These are phyloP conservation scores for Formica exsecta DNA, from an alignment of 1,140 invertebrate genomes.

Conservation along the genomic window DNA sequence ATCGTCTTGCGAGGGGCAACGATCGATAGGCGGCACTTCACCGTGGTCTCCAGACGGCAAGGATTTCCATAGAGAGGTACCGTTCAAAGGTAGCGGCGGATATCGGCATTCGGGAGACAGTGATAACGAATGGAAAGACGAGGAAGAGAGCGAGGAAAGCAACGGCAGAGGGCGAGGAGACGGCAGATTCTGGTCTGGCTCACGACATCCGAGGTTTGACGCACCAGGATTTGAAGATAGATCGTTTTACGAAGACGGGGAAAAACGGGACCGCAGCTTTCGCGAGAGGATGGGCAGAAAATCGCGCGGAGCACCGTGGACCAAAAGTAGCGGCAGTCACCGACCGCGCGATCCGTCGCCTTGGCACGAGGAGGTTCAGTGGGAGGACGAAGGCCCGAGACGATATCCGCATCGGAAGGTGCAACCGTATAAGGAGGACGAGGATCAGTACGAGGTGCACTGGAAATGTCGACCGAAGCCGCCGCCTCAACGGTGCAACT, in stretches of 20 bases:
- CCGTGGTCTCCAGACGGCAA: slow-evolving; percentile 93
- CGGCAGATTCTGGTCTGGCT: slow-evolving; percentile 70
- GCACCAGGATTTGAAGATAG: slow-evolving; percentile 75
- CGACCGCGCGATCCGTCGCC: slow-evolving; percentile 79
- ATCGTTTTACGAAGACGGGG: slow-evolving; percentile 80
- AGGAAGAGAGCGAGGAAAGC: slow-evolving; percentile 84
- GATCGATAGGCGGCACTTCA: slow-evolving; percentile 88
- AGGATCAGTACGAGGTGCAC: slow-evolving; percentile 82
- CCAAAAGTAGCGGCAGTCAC: slow-evolving; percentile 71
- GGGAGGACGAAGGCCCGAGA: slow-evolving; percentile 83
- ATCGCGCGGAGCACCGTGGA: slow-evolving; percentile 76
- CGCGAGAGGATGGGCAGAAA: slow-evolving; percentile 80
- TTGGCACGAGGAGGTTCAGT: slow-evolving; percentile 83
- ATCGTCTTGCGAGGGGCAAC: slow-evolving; percentile 83
- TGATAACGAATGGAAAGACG: slow-evolving; percentile 85
- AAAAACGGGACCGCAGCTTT: slow-evolving; percentile 80
- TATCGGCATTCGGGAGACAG: slow-evolving; percentile 85
- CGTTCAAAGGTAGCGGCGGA: slow-evolving; percentile 70
- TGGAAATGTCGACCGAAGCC: slow-evolving; percentile 82
- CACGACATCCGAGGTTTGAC: slow-evolving; percentile 75
- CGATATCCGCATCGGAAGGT: slow-evolving; percentile 80
- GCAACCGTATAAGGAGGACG: slow-evolving; percentile 82
- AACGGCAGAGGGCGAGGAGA: slow-evolving; percentile 80
- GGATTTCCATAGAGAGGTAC: slow-evolving; percentile 87
- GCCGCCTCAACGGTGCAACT: slow-evolving; percentile 79